These are phyloP conservation scores for Leptoteleia sp. DNA, from an alignment of 1,140 invertebrate genomes.

Conservation along the genomic window DNA sequence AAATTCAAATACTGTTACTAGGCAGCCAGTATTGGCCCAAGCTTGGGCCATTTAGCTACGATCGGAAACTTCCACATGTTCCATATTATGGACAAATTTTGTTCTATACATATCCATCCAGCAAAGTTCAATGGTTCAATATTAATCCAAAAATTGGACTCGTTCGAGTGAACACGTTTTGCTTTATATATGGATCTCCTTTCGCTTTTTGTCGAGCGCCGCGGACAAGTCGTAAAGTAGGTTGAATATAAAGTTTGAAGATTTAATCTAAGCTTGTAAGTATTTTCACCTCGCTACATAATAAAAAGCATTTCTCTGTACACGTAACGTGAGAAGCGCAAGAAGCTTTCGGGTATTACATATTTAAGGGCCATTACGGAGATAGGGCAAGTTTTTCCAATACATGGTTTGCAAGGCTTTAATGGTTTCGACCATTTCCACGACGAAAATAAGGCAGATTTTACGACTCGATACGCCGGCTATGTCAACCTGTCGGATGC, in stretches of 20 bases:
- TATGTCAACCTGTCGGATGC: too few relatives aligned
- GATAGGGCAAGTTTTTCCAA: constrained; percentile 40
- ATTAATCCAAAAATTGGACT: too few relatives aligned
- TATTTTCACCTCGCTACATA: constrained; percentile 29
- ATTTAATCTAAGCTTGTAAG: constrained; percentile 36
- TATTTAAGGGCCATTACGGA: constrained; percentile 43
- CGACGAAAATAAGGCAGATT: too few relatives aligned
- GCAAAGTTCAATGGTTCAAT: too few relatives aligned
- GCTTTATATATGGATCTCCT: constrained; percentile 12
- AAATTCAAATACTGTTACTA: too few relatives aligned
- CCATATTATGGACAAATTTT: too few relatives aligned
- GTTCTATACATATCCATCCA: too few relatives aligned
- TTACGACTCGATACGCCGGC: too few relatives aligned
- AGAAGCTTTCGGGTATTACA: constrained; percentile 45
- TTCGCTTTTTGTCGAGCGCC: constrained; percentile 10
- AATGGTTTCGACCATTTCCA: too few relatives aligned
- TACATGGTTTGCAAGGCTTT: constrained; percentile 7
- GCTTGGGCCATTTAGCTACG: too few relatives aligned
- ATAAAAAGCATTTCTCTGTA: constrained; percentile 40
- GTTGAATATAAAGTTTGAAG: constrained; percentile 36
- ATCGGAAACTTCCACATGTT: too few relatives aligned
- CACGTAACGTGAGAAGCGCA: constrained; percentile 13
- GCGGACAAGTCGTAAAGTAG: constrained; percentile 17
- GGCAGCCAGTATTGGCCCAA: too few relatives aligned
- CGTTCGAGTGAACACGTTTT: not conserved